Percentiles rank a stretch among this genome's conserved stretches.
phyloP scores from a whole-genome alignment of 1,140 invertebrate genomes.

The Parapsyche elsis region DNA sequence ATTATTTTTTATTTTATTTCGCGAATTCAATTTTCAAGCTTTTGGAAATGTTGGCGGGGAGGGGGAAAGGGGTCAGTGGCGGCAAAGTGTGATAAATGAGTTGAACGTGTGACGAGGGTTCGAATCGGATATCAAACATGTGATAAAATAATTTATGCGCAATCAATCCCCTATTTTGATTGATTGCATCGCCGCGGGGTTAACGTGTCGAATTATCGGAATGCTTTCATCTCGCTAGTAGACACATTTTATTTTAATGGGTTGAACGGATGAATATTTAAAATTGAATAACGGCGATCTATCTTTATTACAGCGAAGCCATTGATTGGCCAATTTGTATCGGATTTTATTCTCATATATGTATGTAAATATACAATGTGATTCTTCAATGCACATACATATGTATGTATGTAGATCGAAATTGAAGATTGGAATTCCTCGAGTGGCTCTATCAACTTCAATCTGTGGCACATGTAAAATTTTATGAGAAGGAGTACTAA shows the following conservation, averaged over 20 bases:
- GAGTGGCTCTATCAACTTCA: too few species aligned
- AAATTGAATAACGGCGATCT: neutral
- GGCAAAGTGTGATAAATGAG: constrained; percentile 36
- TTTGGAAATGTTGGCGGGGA: neutral
- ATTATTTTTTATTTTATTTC: constrained; percentile 19
- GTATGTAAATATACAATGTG: too few species aligned
- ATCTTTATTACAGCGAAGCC: too few species aligned
- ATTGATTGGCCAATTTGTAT: too few species aligned
- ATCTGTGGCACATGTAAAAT: too few species aligned
- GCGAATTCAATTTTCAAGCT: constrained; percentile 13
- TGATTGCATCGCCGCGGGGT: constrained; percentile 21
- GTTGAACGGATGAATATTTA: neutral
- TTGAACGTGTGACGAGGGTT: constrained; percentile 36
- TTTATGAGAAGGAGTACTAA: too few species aligned
- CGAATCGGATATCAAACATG: constrained; percentile 37
- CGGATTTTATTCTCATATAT: too few species aligned
- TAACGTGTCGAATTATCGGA: constrained; percentile 26
- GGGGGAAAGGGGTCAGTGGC: neutral
- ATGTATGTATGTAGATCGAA: too few species aligned
- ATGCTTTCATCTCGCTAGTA: neutral
- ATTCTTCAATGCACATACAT: too few species aligned
- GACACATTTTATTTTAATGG: neutral
- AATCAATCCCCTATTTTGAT: constrained; percentile 37
- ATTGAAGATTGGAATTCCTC: too few species aligned
- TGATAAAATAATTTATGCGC: constrained; percentile 43